A percentile compares a stretch with the other conserved stretches of the same genome.
These are phyloP conservation scores for Threskiornis aethiopicus DNA, from an alignment of 2,797 vertebrate genomes.

Conservation along the genomic window DNA sequence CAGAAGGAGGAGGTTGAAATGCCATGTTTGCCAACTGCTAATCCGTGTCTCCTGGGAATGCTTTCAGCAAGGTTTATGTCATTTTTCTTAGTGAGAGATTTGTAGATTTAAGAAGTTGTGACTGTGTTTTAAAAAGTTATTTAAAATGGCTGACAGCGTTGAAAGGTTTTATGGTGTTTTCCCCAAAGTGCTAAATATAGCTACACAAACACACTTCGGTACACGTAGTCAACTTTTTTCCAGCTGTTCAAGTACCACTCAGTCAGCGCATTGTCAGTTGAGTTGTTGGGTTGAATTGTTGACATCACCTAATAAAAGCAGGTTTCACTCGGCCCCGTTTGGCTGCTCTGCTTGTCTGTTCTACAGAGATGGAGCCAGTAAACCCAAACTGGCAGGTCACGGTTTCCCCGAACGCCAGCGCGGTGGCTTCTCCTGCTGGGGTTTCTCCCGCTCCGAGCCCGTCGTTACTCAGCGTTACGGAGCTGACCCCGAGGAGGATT, in stretches of 20 bases:
- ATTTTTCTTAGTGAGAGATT: not conserved
- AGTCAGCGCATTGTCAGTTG: not conserved
- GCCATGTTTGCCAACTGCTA: not conserved
- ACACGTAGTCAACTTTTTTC: not conserved
- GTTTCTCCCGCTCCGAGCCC: not conserved
- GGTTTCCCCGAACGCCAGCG: rapidly evolving
- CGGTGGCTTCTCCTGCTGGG: rapidly evolving
- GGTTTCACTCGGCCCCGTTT: not conserved
- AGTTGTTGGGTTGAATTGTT: not conserved
- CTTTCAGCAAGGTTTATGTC: not conserved
- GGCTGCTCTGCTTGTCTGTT: not conserved
- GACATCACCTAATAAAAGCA: not conserved
- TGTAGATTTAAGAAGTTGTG: not conserved
- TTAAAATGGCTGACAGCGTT: not conserved
- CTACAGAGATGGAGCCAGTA: not conserved
- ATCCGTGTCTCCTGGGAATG: rapidly evolving
- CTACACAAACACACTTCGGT: not conserved
- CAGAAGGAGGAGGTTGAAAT: not conserved
- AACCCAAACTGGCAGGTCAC: not conserved
- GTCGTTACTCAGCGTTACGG: rapidly evolving
- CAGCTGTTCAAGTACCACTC: not conserved
- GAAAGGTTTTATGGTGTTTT: not conserved
- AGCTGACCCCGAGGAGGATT: not conserved
- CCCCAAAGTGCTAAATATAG: not conserved
- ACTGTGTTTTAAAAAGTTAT: not conserved